Base-by-base conservation (phyloP, 2,797 vertebrate genomes). In the Sebastes taczanowskii region DNA sequence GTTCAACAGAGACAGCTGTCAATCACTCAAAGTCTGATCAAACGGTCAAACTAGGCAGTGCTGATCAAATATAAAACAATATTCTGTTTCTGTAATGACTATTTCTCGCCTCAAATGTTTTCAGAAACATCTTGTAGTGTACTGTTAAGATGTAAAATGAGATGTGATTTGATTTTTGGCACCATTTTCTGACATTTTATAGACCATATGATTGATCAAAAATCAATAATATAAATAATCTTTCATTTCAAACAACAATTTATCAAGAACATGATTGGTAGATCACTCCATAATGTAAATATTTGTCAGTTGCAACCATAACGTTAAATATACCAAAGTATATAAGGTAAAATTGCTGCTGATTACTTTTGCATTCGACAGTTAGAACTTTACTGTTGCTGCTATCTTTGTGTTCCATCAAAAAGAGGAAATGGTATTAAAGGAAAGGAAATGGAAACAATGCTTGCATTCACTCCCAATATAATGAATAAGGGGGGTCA, bases 361-460 rank as follows among this genome's bases (percentile, higher is more conserved):
- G 7, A 68, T 56, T 3, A 34, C 25, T 9, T 30, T 20, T 59
- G 6, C 6, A 14, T 61, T 61, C 2, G 23, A 11, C 7, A 29
- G 20, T 42, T 11, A 55, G 14, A 53, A 25, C 22, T 23, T 4
- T 9, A n/a, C 53, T 55, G 23, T 10, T 66, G 22, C 20, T 52
- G 32, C 6, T 58, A 20, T 56, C 42, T 49, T 32, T 68, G 34
- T 67, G 20, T 1, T 1, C 25, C 20, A 5, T 49, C 11, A 49
- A 69, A 77, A 77, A 4, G 18, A 80, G 80, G 69, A 80, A 68
- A 59, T 59, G 10, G 11, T 61, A 25, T 53, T 23, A n/a, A 62
- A 61, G 27, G 5, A 55, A 46, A 74, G 49, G 42, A 76, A 80
- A 67, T 53, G 5, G 11, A 42, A 8, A 34, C 67, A 78, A 42